Percentiles rank a stretch among this genome's conserved stretches.
phyloP scores from a whole-genome alignment of 2,888 invertebrate species.

The Trilocha varians region DNA sequence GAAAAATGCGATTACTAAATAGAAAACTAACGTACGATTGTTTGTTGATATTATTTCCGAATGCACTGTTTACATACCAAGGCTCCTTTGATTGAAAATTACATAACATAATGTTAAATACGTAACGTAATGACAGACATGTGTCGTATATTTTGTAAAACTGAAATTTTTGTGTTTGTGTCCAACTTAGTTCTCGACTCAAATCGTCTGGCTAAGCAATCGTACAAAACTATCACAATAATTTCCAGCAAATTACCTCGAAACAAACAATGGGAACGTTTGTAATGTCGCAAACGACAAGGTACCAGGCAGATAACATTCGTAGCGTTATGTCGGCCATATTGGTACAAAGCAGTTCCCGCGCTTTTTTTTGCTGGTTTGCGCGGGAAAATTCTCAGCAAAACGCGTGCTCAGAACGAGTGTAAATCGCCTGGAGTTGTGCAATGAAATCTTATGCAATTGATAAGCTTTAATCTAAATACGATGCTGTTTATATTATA shows the following conservation, averaged over 20 bases:
- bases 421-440: conserved; percentile 62
- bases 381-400: conserved; percentile 71
- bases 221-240: conserved; percentile 10
- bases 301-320: conserved; percentile 56
- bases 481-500: too few species aligned
- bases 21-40: conserved; percentile 22
- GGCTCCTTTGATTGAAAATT: background rate
- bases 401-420: conserved; percentile 62
- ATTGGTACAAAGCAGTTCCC: conserved; percentile 61
- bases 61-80: background rate
- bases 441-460: conserved; percentile 59
- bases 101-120: too few species aligned
- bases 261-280: conserved; percentile 53
- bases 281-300: conserved; percentile 46
- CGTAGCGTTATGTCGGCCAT: conserved; percentile 66
- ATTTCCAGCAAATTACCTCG: conserved; percentile 12
- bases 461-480: conserved; percentile 6
- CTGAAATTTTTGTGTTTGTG: too few species aligned
- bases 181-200: too few species aligned
- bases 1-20: conserved; percentile 36
- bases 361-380: conserved; percentile 65
- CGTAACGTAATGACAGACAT: too few species aligned
- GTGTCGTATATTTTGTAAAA: too few species aligned
- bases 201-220: too few species aligned
- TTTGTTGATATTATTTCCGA: conserved; percentile 4